Evolutionary conservation across 2,888 invertebrate species (phyloP).

Genomic region (Odontocolon sp.): DNA sequence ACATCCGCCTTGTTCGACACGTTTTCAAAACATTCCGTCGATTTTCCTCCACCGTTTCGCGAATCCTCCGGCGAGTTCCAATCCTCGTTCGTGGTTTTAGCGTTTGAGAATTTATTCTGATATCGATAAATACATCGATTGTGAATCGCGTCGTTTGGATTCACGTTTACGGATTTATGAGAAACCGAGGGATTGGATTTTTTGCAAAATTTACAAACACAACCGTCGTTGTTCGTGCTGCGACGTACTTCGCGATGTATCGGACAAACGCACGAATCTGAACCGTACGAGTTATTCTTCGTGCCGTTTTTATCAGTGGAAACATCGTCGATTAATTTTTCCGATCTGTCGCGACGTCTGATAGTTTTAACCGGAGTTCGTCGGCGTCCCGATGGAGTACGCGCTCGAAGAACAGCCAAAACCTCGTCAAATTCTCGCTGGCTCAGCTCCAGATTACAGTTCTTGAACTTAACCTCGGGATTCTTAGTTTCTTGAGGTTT

Average conservation of each 20-base stretch:
- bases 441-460: conserved; percentile 79
- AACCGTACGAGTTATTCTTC: not conserved
- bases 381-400: conserved; percentile 73
- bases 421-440: conserved; percentile 80
- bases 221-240: conserved; percentile 11
- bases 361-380: conserved; percentile 64
- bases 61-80: not conserved
- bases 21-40: conserved; percentile 60
- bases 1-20: conserved; percentile 82
- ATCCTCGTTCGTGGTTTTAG: conserved; percentile 45
- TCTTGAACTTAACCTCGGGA: conserved; percentile 71
- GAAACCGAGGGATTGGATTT: not conserved
- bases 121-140: conserved; percentile 13
- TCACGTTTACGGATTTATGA: not conserved
- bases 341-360: conserved; percentile 66
- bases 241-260: conserved; percentile 48
- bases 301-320: conserved; percentile 3
- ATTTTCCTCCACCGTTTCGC: not conserved
- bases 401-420: conserved; percentile 77
- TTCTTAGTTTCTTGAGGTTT: conserved; percentile 57
- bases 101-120: not conserved
- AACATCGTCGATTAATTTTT: conserved; percentile 50
- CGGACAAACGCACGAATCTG: conserved; percentile 39
- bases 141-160: not conserved
- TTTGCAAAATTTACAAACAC: conserved; percentile 49